These are phyloP conservation scores for Agonopterix heracliana DNA, from an alignment of 2,888 invertebrate species.

Conservation along the genomic window DNA sequence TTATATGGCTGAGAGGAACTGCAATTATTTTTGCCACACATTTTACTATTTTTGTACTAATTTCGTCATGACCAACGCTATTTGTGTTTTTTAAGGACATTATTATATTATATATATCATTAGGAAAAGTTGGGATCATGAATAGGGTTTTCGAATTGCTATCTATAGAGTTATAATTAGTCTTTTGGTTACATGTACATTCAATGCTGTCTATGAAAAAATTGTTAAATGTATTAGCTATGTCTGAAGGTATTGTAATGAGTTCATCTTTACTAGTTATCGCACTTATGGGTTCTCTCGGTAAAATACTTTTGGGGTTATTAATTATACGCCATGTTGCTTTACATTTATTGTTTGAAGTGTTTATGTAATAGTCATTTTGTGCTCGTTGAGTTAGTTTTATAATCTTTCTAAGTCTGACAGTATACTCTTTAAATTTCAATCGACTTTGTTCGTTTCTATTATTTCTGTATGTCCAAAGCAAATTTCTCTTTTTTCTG, in stretches of 20 bases:
- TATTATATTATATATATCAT: background rate
- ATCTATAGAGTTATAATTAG: background rate
- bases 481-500: background rate
- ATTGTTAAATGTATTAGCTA: background rate
- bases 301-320: background rate
- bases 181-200: background rate
- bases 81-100: background rate
- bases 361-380: background rate
- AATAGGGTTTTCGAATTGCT: background rate
- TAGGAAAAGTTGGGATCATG: background rate
- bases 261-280: background rate
- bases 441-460: background rate
- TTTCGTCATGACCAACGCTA: background rate
- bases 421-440: background rate
- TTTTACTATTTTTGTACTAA: constrained; percentile 1
- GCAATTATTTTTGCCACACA: background rate
- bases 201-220: background rate
- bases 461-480: background rate
- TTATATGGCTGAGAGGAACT: background rate
- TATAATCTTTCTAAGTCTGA: background rate
- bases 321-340: constrained; percentile 6
- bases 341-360: background rate
- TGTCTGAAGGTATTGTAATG: background rate
- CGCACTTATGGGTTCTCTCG: background rate
- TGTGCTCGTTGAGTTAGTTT: background rate